Percentiles rank a stretch among this genome's conserved stretches.
These are phyloP conservation scores for Sebastes oblongus DNA, from an alignment of 2,797 vertebrate species.

Conservation along the genomic window DNA sequence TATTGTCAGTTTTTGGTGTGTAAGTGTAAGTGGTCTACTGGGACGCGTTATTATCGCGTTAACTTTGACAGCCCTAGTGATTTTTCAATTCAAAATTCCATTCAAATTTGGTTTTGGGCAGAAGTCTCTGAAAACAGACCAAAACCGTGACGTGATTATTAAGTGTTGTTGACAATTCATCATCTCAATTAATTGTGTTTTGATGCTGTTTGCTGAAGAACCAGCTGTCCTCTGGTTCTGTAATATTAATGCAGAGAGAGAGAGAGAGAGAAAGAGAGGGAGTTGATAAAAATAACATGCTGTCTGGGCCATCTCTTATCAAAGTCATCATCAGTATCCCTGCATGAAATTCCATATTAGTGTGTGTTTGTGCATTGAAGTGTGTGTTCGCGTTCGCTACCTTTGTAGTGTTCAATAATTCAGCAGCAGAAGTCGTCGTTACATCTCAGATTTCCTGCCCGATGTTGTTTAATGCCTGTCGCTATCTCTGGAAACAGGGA, in stretches of 20 bases:
- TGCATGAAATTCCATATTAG: constrained; percentile 59
- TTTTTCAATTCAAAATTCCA: too few species aligned
- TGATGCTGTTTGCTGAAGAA: neutral
- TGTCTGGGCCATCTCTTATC: constrained; percentile 46
- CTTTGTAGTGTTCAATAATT: constrained; percentile 71
- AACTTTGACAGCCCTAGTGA: too few species aligned
- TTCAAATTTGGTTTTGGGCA: neutral
- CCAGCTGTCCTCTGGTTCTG: neutral
- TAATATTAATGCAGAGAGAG: neutral
- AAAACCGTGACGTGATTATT: neutral
- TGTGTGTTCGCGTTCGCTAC: constrained; percentile 37
- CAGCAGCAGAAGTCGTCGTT: constrained; percentile 54
- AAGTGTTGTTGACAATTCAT: neutral
- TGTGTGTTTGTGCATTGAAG: constrained; percentile 50
- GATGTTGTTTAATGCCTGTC: constrained; percentile 45
- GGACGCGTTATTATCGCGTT: too few species aligned
- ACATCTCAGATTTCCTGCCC: constrained; percentile 63
- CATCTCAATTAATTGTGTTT: neutral
- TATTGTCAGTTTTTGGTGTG: too few species aligned
- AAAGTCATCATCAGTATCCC: constrained; percentile 46
- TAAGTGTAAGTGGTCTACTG: too few species aligned
- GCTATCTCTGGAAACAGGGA: constrained; percentile 53
- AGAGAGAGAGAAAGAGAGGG: neutral
- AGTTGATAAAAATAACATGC: constrained; percentile 21
- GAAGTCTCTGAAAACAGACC: neutral